A percentile compares a stretch with the other conserved stretches of the same genome.
These are phyloP conservation scores for Griposia aprilina DNA, from an alignment of 2,888 invertebrate species.

Conservation along the genomic window DNA sequence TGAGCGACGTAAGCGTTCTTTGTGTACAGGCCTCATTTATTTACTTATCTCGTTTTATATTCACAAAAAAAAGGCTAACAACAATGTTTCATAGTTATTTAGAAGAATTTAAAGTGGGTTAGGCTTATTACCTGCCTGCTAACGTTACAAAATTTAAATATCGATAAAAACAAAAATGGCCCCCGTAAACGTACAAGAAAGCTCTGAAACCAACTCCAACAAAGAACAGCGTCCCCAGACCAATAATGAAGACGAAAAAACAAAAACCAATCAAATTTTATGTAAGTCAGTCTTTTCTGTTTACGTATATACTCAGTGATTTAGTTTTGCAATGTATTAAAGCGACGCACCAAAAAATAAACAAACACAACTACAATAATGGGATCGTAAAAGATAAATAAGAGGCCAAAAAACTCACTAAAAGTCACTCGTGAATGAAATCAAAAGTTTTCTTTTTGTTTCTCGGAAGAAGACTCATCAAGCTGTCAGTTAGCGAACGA, in stretches of 20 bases:
- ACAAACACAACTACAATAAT: background rate
- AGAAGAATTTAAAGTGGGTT: conserved; percentile 66
- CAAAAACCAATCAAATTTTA: background rate
- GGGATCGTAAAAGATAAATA: background rate
- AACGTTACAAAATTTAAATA: background rate
- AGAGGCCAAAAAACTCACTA: background rate
- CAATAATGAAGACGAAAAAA: conserved; percentile 83
- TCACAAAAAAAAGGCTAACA: conserved; percentile 66
- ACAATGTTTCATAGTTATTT: conserved; percentile 61
- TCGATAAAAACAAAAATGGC: no score
- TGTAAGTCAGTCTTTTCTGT: background rate
- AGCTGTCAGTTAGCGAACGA: conserved; percentile 32
- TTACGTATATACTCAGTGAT: no score
- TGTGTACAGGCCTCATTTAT: conserved; percentile 71
- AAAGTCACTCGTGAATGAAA: conserved; percentile 2
- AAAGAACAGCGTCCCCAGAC: conserved; percentile 81
- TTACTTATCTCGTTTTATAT: conserved; percentile 68
- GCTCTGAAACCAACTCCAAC: conserved; percentile 72
- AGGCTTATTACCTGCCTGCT: conserved; percentile 23
- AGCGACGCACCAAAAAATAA: background rate
- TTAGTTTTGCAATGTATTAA: background rate
- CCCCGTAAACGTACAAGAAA: conserved; percentile 75
- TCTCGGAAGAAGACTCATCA: conserved; percentile 3
- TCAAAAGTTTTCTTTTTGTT: conserved; percentile 33
- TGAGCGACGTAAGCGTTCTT: conserved; percentile 69